Percentiles rank a stretch among this genome's conserved stretches.
Conservation (phyloP, 1,140 invertebrate species). For the Nylanderia fulva region DNA sequence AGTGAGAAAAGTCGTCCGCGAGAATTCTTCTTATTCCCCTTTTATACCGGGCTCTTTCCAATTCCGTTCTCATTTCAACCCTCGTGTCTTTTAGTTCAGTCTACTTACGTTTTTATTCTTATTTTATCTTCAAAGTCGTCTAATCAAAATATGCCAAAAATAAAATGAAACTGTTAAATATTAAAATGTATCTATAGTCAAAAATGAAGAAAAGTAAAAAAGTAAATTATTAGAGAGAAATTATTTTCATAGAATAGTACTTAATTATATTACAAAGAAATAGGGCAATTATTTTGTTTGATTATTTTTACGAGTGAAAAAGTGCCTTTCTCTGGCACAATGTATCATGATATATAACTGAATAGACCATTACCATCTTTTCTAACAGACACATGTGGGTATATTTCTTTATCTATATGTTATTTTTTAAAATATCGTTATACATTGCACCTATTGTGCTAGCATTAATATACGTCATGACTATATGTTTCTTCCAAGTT, state of each 20-base stretch:
- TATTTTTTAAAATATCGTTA: background rate
- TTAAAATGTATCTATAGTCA: background rate
- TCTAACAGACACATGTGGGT: background rate
- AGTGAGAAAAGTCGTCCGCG: constrained; percentile 4
- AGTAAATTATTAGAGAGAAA: too few relatives aligned
- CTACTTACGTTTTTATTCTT: background rate
- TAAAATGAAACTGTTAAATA: background rate
- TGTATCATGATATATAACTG: too few relatives aligned
- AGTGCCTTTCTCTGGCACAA: background rate
- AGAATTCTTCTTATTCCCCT: background rate
- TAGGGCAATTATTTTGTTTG: too few relatives aligned
- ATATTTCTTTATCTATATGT: too few relatives aligned
- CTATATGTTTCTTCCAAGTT: background rate
- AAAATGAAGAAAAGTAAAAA: too few relatives aligned
- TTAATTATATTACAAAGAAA: too few relatives aligned
- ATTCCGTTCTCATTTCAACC: background rate
- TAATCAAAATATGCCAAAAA: background rate
- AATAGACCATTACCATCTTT: background rate
- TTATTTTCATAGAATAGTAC: too few relatives aligned
- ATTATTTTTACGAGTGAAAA: too few relatives aligned
- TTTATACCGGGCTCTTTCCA: background rate
- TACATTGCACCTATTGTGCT: background rate
- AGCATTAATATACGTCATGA: background rate
- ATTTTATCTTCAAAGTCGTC: background rate
- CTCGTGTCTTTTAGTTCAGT: background rate